Conservation (phyloP, 2,888 invertebrate genomes). For the Lacanobia oleracea region DNA sequence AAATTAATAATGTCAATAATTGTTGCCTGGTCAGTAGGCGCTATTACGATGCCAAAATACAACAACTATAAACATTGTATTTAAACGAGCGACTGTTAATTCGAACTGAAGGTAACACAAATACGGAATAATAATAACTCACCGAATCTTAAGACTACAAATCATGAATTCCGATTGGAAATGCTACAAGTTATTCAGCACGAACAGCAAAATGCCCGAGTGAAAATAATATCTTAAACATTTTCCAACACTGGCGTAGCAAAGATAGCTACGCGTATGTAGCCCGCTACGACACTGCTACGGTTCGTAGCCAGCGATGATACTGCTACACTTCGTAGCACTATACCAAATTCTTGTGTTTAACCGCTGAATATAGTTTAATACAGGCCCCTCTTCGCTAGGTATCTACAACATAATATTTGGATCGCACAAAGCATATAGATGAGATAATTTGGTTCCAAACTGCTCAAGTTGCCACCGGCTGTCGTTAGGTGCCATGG, state of each 20-base stretch:
- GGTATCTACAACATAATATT: constrained; percentile 40
- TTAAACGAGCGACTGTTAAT: too few relatives aligned
- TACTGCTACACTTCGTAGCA: too few relatives aligned
- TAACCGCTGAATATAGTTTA: background rate
- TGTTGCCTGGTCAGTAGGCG: background rate
- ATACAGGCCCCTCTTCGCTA: constrained; percentile 9
- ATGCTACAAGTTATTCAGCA: too few relatives aligned
- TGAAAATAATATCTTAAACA: too few relatives aligned
- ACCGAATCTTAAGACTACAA: too few relatives aligned
- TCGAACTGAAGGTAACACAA: too few relatives aligned
- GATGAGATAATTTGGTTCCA: constrained; percentile 49
- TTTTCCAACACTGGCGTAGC: background rate
- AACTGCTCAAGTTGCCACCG: constrained; percentile 49
- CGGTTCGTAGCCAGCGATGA: constrained; percentile 36
- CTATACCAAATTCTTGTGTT: too few relatives aligned
- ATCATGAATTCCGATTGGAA: too few relatives aligned
- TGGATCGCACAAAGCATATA: constrained; percentile 33
- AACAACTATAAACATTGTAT: too few relatives aligned
- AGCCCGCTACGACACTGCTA: constrained; percentile 31
- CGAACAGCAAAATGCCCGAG: too few relatives aligned
- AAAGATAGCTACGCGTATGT: constrained; percentile 11
- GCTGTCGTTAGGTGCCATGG: constrained; percentile 53
- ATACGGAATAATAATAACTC: too few relatives aligned
- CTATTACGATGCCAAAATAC: background rate
- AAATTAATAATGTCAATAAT: background rate